These are phyloP conservation scores for Ceyx melanurus DNA, from an alignment of 2,113 vertebrate species.

Conservation along the genomic window DNA sequence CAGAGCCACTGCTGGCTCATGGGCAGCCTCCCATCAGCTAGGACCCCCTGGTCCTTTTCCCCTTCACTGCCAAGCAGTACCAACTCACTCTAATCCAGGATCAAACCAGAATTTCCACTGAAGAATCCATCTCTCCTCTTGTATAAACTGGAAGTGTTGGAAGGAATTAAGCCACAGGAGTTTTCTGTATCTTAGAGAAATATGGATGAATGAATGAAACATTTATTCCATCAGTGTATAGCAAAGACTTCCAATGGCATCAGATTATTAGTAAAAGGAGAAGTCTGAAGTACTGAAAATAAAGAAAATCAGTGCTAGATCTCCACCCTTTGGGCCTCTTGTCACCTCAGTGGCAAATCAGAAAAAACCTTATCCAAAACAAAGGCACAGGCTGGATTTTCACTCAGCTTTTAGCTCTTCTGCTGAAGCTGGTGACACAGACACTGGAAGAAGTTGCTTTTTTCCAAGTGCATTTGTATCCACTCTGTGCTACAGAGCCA, in stretches of 20 bases:
- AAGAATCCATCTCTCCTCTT: neutral
- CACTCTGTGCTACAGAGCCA: neutral
- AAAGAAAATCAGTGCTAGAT: neutral
- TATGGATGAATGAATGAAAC: neutral
- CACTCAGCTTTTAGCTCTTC: neutral
- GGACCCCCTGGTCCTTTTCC: no score
- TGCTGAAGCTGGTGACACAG: neutral
- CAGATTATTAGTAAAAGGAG: neutral
- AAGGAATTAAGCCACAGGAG: neutral
- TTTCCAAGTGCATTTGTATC: neutral
- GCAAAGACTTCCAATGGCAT: neutral
- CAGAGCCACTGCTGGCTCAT: no score
- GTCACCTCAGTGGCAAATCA: neutral
- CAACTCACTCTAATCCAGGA: neutral
- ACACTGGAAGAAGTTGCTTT: neutral
- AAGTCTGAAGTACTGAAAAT: neutral
- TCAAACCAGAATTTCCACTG: neutral
- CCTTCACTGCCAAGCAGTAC: neutral
- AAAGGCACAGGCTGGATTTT: neutral
- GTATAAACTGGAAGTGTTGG: neutral
- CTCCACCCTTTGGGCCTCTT: neutral
- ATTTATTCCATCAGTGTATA: fast-evolving
- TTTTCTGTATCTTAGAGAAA: neutral
- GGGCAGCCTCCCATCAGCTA: no score
- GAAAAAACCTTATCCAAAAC: neutral